Percentiles rank a stretch among this genome's conserved stretches.
Evolutionary conservation across 2,113 vertebrate species (phyloP).

Genomic region (Myodes glareolus): DNA sequence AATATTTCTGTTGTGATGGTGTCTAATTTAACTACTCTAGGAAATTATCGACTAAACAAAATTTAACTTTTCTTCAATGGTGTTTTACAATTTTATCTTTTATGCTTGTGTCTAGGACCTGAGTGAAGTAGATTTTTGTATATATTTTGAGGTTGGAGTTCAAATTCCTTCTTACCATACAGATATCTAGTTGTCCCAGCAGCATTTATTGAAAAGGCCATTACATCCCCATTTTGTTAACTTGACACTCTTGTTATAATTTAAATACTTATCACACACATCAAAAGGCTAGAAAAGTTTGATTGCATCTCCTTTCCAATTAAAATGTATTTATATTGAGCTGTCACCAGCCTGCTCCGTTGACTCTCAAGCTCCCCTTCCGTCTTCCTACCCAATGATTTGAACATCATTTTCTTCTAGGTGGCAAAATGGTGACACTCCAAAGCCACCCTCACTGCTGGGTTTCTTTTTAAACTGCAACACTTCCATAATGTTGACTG

Average conservation of each 20-base stretch:
- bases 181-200: background rate
- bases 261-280: background rate
- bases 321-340: background rate
- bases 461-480: background rate
- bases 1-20: background rate
- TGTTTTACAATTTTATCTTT: background rate
- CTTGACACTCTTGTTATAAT: background rate
- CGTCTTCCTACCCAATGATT: background rate
- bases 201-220: background rate
- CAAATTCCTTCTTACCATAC: background rate
- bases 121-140: background rate
- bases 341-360: background rate
- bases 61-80: background rate
- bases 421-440: slow-evolving; percentile 15
- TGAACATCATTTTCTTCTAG: background rate
- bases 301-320: background rate
- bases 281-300: background rate
- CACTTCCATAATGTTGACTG: background rate
- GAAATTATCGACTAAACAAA: background rate
- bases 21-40: background rate
- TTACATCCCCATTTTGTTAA: background rate
- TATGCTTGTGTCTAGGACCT: background rate
- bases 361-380: background rate
- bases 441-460: background rate
- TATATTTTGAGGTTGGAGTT: background rate